Evolutionary conservation across 2,888 invertebrate genomes (phyloP).

Genomic region (Synanthedon tipuliformis): DNA sequence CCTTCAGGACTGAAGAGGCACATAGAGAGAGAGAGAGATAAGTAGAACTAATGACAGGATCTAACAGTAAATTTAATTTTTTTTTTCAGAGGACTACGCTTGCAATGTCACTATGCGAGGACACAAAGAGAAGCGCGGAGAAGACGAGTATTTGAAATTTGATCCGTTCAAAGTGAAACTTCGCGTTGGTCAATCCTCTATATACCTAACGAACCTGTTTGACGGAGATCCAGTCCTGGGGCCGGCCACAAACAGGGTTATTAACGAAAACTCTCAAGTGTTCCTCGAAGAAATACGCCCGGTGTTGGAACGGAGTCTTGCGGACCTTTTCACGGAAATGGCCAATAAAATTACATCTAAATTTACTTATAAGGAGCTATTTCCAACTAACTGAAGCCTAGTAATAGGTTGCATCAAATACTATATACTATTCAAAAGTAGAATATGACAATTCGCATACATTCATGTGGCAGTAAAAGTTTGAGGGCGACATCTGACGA

Average conservation of each 20-base stretch:
- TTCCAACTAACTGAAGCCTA: conserved; percentile 52
- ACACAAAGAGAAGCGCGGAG: conserved; percentile 66
- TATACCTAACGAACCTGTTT: conserved; percentile 76
- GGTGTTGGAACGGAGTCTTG: conserved; percentile 72
- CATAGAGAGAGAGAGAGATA: too few species aligned
- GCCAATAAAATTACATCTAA: conserved; percentile 77
- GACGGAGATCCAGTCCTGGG: conserved; percentile 75
- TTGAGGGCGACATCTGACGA: too few species aligned
- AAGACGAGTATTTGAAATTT: conserved; percentile 71
- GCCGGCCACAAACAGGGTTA: conserved; percentile 74
- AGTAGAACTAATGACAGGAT: not conserved
- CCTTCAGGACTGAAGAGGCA: too few species aligned
- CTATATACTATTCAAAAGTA: too few species aligned
- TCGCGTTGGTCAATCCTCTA: conserved; percentile 69
- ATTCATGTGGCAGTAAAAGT: too few species aligned
- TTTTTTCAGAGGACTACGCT: conserved; percentile 71
- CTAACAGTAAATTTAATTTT: not conserved
- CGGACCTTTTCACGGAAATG: conserved; percentile 75
- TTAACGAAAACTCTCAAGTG: conserved; percentile 75
- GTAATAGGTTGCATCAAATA: too few species aligned
- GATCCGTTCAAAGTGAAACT: conserved; percentile 74
- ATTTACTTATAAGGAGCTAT: conserved; percentile 78
- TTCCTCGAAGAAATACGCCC: conserved; percentile 77
- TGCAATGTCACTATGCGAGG: conserved; percentile 75
- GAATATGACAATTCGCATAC: too few species aligned